Evolutionary conservation across 2,797 vertebrate genomes (phyloP), one percentile per base, ranked within the genome.

Genomic region (Acestrorhynchus altus): DNA sequence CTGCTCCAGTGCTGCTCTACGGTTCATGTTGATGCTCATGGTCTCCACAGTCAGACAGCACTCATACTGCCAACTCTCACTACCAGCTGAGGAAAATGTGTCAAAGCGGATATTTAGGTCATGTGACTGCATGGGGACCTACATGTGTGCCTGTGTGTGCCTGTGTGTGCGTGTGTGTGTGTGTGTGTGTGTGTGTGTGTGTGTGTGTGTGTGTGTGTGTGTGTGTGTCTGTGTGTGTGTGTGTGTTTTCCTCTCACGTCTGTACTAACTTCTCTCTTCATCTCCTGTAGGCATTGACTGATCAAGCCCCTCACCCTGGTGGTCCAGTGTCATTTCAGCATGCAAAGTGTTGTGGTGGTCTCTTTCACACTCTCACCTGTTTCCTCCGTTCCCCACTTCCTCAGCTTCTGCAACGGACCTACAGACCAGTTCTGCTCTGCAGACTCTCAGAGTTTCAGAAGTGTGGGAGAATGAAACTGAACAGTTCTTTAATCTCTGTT

Each of bases 51-150:
- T 83, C 69, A 76, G n/a, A 31, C 78, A 81, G 82, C 84, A 64
- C 72, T 67, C 76, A 28, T 64, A 18, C 64, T 80, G 78, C 80
- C 63, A 78, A 66, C 49, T 15, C 84, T 65, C 8, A 40, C 81
- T 8, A 82, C 22, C 87, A 47, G 31, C 64, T 81, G 83, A 75
- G 40, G 72, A 20, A 74, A 80, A 83, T 82, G 92, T 83, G 72
- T 76, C 84, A 89, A 83, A 85, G 83, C 90, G 93, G 94, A 95
- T 94, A 95, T 94, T 81, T 79, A 70, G 11, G 57, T 88, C 96
- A 96, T 81, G 93, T 96, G 96, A 96, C 63, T 76, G 72, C 63
- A n/a, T 89, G 90, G 87, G 93, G 94, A 92, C 81, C 79, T n/a
- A n/a, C n/a, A n/a, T 86, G 83, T 81, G 85, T 80, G n/a, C n/a